Base-by-base conservation (phyloP, 30 jellyfish, hydroid and myxozoan genomes). In the Aurelia sp. region DNA sequence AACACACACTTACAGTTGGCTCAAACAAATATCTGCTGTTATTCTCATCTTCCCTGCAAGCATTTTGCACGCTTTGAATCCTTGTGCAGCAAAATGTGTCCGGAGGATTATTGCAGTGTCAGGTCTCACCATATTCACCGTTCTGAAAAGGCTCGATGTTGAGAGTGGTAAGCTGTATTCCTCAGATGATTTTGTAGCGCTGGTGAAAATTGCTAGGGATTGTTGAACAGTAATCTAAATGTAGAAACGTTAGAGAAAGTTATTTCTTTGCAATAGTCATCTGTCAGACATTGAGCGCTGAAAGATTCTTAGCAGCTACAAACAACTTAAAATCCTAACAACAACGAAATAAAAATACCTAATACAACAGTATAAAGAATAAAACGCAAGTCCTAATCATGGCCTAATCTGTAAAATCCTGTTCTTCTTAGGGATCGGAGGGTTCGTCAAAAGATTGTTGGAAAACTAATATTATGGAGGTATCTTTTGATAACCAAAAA, bases 21-120 rank as follows among this genome's bases (percentile, higher is more conserved):
- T 79, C 79, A 65, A 30, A 48, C 96, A 84, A 7, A 84, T 77
- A 6, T 91, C 92, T 6, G 87, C 89, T 13, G 78, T 58, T 22
- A 51, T 60, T 51, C 53, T 73, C 13, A 91, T 21, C 55, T 91
- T 84, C 23, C 72, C 90, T 8, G 97, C 96, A 58, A 91, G 92
- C 83, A 74, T 85, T 64, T 73, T 69, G 75, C 76, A 84, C 9
- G 92, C 73, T 58, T 91, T 91, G 93, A 91, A 91, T 13, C 97
- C 96, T 41, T 85, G 96, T 40, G 97, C 96, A n/a, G 92, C 92
- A 40, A 91, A 79, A 77, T 91, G 96, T 1, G 89, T 78, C 58
- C 91, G 81, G 70, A 91, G 27, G 13, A 91, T 71, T 40, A 63
- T 63, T 16, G 67, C 27, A 53, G 18, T 18, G 78, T 91, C 96